Conservation (phyloP, 2,888 invertebrate species). For the Quadriops clusia region DNA sequence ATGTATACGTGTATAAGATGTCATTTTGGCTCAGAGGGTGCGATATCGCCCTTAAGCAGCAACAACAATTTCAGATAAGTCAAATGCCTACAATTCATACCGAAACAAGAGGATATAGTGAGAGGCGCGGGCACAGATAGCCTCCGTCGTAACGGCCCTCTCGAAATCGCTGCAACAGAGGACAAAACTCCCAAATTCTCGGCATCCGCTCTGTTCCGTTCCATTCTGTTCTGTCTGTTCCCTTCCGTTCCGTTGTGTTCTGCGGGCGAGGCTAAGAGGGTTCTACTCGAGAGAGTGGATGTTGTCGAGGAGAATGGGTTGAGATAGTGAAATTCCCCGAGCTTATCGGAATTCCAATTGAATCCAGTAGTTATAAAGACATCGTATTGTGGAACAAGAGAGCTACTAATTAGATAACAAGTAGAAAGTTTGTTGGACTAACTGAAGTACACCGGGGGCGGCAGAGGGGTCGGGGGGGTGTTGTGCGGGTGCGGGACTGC, state of each 20-base stretch:
- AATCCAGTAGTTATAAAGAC: constrained; percentile 33
- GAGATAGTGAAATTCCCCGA: constrained; percentile 29
- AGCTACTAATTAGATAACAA: constrained; percentile 34
- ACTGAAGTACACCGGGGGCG: not conserved
- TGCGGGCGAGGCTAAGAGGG: constrained; percentile 6
- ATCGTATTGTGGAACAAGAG: constrained; percentile 32
- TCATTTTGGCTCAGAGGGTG: too few relatives aligned
- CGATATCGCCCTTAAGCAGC: constrained; percentile 12
- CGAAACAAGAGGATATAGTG: constrained; percentile 24
- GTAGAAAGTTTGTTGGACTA: constrained; percentile 29
- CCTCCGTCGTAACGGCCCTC: constrained; percentile 15
- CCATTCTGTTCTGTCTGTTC: constrained; percentile 4
- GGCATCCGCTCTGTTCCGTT: constrained; percentile 12
- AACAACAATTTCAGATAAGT: constrained; percentile 31
- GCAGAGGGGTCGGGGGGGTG: too few relatives aligned
- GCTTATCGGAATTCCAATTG: constrained; percentile 35
- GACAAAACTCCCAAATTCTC: constrained; percentile 14
- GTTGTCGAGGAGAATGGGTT: constrained; percentile 14
- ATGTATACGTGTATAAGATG: too few relatives aligned
- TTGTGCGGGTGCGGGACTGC: too few relatives aligned
- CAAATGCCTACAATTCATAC: constrained; percentile 28
- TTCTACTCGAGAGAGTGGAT: constrained; percentile 7
- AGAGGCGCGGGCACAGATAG: constrained; percentile 14
- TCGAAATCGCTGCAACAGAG: constrained; percentile 13
- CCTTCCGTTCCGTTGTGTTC: constrained; percentile 9